Evolutionary conservation across 2,113 vertebrate species (phyloP).

Genomic region (Scortum barcoo): DNA sequence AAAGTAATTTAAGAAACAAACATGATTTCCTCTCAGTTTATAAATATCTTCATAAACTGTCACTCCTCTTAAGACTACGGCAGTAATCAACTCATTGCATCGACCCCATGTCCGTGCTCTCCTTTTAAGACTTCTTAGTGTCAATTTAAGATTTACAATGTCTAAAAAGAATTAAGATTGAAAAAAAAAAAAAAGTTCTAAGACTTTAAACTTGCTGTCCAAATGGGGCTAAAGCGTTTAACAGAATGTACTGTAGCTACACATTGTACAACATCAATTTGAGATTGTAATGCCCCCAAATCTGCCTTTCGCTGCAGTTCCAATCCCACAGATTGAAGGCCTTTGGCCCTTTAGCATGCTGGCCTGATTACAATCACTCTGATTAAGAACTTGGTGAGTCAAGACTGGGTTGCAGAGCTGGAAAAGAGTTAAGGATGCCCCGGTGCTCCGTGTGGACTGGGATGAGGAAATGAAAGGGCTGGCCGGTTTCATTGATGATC

Average conservation of each 20-base stretch:
- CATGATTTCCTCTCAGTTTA: slow-evolving; percentile 48
- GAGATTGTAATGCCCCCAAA: slow-evolving; percentile 93
- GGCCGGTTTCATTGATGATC: slow-evolving; percentile 83
- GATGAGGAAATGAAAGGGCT: slow-evolving; percentile 78
- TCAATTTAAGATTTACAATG: slow-evolving; percentile 85
- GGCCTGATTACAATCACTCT: slow-evolving; percentile 94
- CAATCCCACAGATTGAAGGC: slow-evolving; percentile 88
- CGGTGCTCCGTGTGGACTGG: slow-evolving; percentile 45
- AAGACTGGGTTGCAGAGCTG: slow-evolving; percentile 90
- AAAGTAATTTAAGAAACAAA: slow-evolving; percentile 47
- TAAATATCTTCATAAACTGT: slow-evolving; percentile 60
- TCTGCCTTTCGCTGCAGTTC: slow-evolving; percentile 85
- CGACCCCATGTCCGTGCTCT: slow-evolving; percentile 68
- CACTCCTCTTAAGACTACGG: slow-evolving; percentile 79
- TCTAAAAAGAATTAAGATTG: slow-evolving; percentile 80
- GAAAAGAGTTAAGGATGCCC: slow-evolving; percentile 75
- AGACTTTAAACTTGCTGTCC: slow-evolving; percentile 81
- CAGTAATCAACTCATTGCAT: slow-evolving; percentile 77
- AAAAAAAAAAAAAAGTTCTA: slow-evolving; percentile 77
- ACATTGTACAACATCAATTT: slow-evolving; percentile 88
- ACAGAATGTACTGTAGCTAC: slow-evolving; percentile 77
- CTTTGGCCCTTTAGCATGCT: slow-evolving; percentile 94
- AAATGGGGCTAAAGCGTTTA: slow-evolving; percentile 82
- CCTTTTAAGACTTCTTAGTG: slow-evolving; percentile 87
- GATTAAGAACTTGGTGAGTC: slow-evolving; percentile 93